phyloP scores from a whole-genome alignment of 2,888 invertebrate genomes.

The Eupeodes luniger region DNA sequence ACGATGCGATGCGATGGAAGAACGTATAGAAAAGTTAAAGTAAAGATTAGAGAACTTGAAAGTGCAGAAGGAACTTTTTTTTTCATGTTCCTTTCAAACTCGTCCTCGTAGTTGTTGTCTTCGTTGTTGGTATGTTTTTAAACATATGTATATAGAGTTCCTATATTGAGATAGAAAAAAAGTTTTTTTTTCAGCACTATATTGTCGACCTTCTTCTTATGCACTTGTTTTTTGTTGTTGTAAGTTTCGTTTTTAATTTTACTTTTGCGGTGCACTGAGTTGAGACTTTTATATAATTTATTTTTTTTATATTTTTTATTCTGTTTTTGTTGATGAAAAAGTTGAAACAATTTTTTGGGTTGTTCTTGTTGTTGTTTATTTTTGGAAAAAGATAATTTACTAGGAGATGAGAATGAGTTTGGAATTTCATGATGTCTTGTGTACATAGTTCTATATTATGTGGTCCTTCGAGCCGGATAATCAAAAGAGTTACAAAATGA shows the following conservation, averaged over 20 bases:
- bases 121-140: not conserved
- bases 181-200: slow-evolving; percentile 53
- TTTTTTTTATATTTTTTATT: slow-evolving; percentile 13
- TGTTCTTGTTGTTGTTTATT: not conserved
- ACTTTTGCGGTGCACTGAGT: slow-evolving; percentile 44
- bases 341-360: slow-evolving; percentile 43
- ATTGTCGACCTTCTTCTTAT: slow-evolving; percentile 28
- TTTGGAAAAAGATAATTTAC: slow-evolving; percentile 35
- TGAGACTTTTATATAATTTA: slow-evolving; percentile 43
- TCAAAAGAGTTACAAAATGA: slow-evolving; percentile 30
- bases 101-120: slow-evolving; percentile 1
- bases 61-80: slow-evolving; percentile 52
- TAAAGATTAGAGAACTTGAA: slow-evolving; percentile 52
- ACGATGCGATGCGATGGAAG: slow-evolving; percentile 5
- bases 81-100: slow-evolving; percentile 1
- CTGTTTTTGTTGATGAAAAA: slow-evolving; percentile 30
- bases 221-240: slow-evolving; percentile 2
- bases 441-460: not conserved
- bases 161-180: not conserved
- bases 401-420: not conserved
- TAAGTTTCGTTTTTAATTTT: slow-evolving; percentile 24
- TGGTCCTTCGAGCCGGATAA: slow-evolving; percentile 62
- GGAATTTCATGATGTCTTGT: slow-evolving; percentile 10
- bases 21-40: slow-evolving; percentile 47
- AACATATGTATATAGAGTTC: no score